Evolutionary conservation across 2,888 invertebrate genomes (phyloP), one percentile per base, ranked within the genome.

Genomic region (Brenthis ino): DNA sequence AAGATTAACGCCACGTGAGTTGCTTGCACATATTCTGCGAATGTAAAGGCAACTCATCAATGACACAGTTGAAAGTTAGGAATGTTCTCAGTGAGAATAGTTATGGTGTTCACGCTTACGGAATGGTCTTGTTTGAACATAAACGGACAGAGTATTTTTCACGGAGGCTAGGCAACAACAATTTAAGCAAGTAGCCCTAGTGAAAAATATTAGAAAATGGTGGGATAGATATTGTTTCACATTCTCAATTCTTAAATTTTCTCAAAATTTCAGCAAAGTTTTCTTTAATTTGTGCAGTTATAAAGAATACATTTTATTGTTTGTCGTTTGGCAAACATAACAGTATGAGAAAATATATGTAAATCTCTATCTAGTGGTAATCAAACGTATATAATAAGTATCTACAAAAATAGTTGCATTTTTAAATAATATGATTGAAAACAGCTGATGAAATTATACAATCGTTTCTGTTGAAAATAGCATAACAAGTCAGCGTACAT

Each of bases 321-420:
- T 85, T 85, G 82, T 84, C 81, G 77, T 79, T 83, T 80, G 82
- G 85, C 85, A 88, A 91, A 92, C 86, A 81, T 85, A 91, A 90
- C 85, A 85, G 79, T 85, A 82, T 89, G 90, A 85, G 86, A 91
- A 91, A 91, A 91, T 89, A 90, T 88, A 77, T 84, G 81, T 87
- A 84, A 88, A 88, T 86, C 78, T 91, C 86, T 91, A 90, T 89
- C 84, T 89, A 92, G 86, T 87, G 87, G 89, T 91, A 89, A 85
- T 87, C 84, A 88, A 91, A 91, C 77, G 88, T 87, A 90, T 88
- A 91, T 88, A 86, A 82, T 88, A 86, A 82, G 85, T 85, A 86
- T 88, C 92, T 93, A 93, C 91, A 93, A 93, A 93, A 93, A 93
- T 93, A 93, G 92, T 91, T 88, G 85, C 85, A 88, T 91, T 91